A percentile compares a stretch with the other conserved stretches of the same genome.
These are phyloP conservation scores for Melospiza melodia DNA, from an alignment of 2,113 vertebrate species.

Conservation along the genomic window DNA sequence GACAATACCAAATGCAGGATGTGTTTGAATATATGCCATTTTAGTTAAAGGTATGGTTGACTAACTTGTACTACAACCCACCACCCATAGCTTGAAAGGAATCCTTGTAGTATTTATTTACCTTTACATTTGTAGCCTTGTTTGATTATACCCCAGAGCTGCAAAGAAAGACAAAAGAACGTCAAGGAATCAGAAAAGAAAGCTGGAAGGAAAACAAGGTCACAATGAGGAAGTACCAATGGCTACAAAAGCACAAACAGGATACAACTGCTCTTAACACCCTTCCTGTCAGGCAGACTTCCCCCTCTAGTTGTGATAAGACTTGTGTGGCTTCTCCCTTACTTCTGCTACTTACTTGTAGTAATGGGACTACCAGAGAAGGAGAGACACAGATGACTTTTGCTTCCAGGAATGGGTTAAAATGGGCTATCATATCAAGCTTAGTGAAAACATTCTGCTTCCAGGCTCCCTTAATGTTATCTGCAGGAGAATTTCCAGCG, in stretches of 20 bases:
- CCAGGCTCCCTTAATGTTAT: neutral
- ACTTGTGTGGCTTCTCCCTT: conserved; percentile 30
- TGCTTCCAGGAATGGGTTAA: neutral
- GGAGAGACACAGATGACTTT: neutral
- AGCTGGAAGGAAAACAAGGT: conserved; percentile 68
- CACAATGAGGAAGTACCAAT: conserved; percentile 66
- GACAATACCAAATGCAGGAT: neutral
- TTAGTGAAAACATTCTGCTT: neutral
- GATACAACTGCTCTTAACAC: conserved; percentile 80
- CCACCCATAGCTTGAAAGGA: neutral
- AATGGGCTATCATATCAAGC: neutral
- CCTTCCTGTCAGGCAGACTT: conserved; percentile 78
- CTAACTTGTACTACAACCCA: neutral
- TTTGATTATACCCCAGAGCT: conserved; percentile 99
- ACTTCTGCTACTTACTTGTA: conserved; percentile 3
- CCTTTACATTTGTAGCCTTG: conserved; percentile 99
- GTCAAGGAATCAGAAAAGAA: conserved; percentile 64
- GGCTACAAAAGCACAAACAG: conserved; percentile 79
- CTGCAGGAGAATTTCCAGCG: neutral
- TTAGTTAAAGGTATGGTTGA: neutral
- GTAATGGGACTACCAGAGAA: neutral
- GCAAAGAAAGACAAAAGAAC: conserved; percentile 73
- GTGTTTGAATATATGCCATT: neutral
- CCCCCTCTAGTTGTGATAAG: conserved; percentile 44
- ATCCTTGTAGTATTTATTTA: conserved; percentile 62